phyloP scores from a whole-genome alignment of 2,888 invertebrate species.

The Cryptus armator region DNA sequence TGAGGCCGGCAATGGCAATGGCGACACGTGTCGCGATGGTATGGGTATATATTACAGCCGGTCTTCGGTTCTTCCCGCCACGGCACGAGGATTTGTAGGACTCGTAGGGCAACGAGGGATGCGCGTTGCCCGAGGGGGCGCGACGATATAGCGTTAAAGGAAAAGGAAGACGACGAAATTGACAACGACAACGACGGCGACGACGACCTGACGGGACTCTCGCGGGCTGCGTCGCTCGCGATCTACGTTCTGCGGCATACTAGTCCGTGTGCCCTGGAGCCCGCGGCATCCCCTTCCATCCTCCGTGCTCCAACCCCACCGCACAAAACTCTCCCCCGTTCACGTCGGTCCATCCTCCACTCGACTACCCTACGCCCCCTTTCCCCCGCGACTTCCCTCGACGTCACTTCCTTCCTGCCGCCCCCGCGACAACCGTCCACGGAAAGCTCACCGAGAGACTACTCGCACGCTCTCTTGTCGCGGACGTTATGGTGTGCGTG shows the following conservation, averaged over 20 bases:
- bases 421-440: constrained; percentile 64
- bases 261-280: constrained; percentile 81
- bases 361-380: constrained; percentile 22
- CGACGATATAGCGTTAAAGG: constrained; percentile 22
- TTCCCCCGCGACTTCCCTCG: constrained; percentile 56
- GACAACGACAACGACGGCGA: constrained; percentile 27
- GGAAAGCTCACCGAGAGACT: constrained; percentile 22
- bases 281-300: constrained; percentile 73
- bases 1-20: constrained; percentile 63
- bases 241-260: constrained; percentile 83
- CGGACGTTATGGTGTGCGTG: constrained; percentile 6
- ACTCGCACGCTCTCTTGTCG: constrained; percentile 31
- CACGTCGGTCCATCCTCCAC: constrained; percentile 71
- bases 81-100: constrained; percentile 41
- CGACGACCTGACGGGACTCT: constrained; percentile 54
- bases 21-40: constrained; percentile 65
- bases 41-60: constrained; percentile 43
- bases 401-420: constrained; percentile 60
- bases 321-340: constrained; percentile 70
- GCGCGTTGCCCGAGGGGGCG: constrained; percentile 19
- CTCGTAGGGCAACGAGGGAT: constrained; percentile 15
- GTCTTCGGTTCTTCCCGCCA: constrained; percentile 63
- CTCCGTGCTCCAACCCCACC: constrained; percentile 69
- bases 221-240: constrained; percentile 80
- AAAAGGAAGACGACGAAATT: constrained; percentile 42